These are phyloP conservation scores for Cariama cristata DNA, from an alignment of 2,113 vertebrate species.

Conservation along the genomic window DNA sequence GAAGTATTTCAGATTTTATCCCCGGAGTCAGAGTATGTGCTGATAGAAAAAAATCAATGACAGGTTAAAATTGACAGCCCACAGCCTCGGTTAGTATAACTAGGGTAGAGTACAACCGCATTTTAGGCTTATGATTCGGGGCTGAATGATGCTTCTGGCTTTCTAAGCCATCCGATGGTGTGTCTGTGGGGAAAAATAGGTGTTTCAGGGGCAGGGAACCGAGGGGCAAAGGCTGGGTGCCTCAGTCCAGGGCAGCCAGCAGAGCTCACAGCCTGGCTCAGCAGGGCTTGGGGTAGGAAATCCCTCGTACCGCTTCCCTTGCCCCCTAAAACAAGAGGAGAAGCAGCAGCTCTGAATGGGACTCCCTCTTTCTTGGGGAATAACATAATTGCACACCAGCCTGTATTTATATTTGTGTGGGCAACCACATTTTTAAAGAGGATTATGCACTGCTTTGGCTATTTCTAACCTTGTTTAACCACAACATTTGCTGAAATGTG, in stretches of 20 bases:
- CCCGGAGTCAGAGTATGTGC: background rate
- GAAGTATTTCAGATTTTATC: conserved; percentile 35
- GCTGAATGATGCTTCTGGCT: background rate
- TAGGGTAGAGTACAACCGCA: background rate
- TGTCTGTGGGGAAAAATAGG: background rate
- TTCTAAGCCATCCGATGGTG: background rate
- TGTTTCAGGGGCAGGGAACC: background rate
- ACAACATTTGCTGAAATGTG: background rate
- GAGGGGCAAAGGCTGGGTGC: background rate
- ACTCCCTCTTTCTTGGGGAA: background rate
- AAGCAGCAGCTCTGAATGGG: background rate
- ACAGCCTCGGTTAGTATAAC: background rate
- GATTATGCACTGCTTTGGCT: background rate
- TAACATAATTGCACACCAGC: background rate
- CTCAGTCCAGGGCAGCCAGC: background rate
- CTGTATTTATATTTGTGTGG: background rate
- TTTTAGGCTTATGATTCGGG: background rate
- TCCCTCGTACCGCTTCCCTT: background rate
- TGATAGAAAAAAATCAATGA: background rate
- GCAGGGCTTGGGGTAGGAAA: background rate
- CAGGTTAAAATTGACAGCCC: background rate
- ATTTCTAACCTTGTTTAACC: background rate
- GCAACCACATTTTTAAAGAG: background rate
- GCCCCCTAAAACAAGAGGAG: background rate
- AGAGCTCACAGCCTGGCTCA: background rate